Base-by-base conservation (phyloP, 92 coral and sea anemone species). In the Micromussa lordhowensis region DNA sequence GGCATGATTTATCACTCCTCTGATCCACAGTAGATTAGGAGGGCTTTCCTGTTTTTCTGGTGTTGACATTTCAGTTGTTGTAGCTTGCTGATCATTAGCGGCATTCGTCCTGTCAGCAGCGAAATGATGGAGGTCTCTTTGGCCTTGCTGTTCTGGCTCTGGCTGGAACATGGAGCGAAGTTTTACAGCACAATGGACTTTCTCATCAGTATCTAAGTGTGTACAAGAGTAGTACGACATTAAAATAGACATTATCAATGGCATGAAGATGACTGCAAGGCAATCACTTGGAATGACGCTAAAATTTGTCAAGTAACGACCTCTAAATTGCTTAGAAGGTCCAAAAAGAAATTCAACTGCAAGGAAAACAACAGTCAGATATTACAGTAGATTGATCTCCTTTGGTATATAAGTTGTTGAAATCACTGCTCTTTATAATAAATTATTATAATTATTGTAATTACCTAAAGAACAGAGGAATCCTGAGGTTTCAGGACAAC, bases 21-120 rank as follows among this genome's bases (percentile, higher is more conserved):
- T 94, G 78, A 98, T 93, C 98, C 96, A 95, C 55, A 95, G 82
- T 21, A 92, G 55, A 59, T 85, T 84, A 24, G 80, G 94, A 61
- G 30, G 19, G 75, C 36, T 22, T 12, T n/a, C 3, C 12, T 30
- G 10, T n/a, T 77, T 29, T 11, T 40, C 35, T 76, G 57, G 69
- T 28, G 81, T 57, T 59, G 78, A 22, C 30, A 48, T 68, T 79
- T 28, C 53, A 17, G 57, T 49, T 32, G 53, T 26, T 24, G 73
- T 78, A 44, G 51, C 51, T 44, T 44, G 51, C 51, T 44, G 51
- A 57, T 53, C 77, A 26, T 31, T 16, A n/a, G 64, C 30, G 15
- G 64, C 75, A 84, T 8, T 44, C 10, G 26, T 18, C 73, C 44
- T 5, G 12, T 44, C 51, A 44, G 51, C 8, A 31, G 79, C 4